These are phyloP conservation scores for Athetis lepigone DNA, from an alignment of 2,888 invertebrate species.

Conservation along the genomic window DNA sequence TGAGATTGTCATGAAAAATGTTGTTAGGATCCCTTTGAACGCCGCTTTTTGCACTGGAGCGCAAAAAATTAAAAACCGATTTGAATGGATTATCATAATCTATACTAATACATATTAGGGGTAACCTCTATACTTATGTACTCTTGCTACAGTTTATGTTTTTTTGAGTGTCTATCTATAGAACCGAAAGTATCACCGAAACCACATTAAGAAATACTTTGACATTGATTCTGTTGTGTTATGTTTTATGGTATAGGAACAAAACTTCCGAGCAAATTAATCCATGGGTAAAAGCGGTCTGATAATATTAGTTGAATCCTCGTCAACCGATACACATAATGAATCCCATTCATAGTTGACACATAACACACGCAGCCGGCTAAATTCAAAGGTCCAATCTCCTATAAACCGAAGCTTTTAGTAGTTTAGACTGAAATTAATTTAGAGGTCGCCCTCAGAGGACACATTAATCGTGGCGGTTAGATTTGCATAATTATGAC, in stretches of 20 bases:
- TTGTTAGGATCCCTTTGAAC: background rate
- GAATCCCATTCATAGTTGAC: background rate
- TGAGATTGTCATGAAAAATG: background rate
- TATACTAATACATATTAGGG: no score
- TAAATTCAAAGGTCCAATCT: slow-evolving; percentile 19
- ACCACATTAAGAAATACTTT: no score
- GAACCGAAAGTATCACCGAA: no score
- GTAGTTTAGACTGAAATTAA: slow-evolving; percentile 58
- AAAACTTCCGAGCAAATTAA: no score
- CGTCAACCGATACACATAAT: slow-evolving; percentile 1
- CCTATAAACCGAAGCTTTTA: slow-evolving; percentile 42
- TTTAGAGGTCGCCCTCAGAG: slow-evolving; percentile 46
- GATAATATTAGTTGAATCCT: background rate
- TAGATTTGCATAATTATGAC: slow-evolving; percentile 61
- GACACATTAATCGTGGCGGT: slow-evolving; percentile 45
- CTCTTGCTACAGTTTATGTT: no score
- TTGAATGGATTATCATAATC: background rate
- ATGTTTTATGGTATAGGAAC: no score
- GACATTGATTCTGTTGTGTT: no score
- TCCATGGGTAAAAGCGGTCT: no score
- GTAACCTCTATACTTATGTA: no score
- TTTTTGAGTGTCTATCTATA: no score
- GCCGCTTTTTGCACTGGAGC: background rate
- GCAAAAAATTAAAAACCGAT: background rate
- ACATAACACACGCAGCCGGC: background rate